phyloP scores from a whole-genome alignment of 2,888 invertebrate genomes.

The Hartigia nigra region DNA sequence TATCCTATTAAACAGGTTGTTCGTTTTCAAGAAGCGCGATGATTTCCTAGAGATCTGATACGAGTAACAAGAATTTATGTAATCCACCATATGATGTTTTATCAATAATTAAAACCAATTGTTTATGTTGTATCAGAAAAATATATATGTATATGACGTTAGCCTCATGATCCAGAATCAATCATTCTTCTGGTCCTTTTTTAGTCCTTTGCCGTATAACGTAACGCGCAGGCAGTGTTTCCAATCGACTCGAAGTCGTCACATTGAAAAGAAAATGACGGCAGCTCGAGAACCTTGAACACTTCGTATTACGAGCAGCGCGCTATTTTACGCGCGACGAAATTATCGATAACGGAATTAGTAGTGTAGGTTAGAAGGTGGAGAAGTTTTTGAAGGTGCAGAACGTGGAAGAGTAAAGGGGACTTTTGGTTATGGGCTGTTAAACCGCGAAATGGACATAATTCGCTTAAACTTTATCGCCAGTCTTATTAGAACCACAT shows the following conservation, averaged over 20 bases:
- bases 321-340: background rate
- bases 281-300: background rate
- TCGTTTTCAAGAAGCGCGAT: background rate
- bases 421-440: background rate
- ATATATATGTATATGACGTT: background rate
- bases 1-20: background rate
- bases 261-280: background rate
- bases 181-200: background rate
- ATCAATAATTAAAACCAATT: background rate
- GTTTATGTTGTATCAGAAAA: background rate
- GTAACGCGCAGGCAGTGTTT: background rate
- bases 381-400: background rate
- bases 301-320: background rate
- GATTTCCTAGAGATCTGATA: background rate
- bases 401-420: background rate
- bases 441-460: background rate
- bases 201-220: background rate
- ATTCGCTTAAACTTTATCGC: background rate
- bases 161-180: too few species aligned
- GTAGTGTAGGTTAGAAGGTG: background rate
- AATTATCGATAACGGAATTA: background rate
- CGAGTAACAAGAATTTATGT: background rate
- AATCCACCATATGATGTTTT: too few species aligned
- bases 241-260: background rate
- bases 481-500: background rate